Evolutionary conservation across 2,113 vertebrate species (phyloP).

Genomic region (Dromaius novaehollandiae): DNA sequence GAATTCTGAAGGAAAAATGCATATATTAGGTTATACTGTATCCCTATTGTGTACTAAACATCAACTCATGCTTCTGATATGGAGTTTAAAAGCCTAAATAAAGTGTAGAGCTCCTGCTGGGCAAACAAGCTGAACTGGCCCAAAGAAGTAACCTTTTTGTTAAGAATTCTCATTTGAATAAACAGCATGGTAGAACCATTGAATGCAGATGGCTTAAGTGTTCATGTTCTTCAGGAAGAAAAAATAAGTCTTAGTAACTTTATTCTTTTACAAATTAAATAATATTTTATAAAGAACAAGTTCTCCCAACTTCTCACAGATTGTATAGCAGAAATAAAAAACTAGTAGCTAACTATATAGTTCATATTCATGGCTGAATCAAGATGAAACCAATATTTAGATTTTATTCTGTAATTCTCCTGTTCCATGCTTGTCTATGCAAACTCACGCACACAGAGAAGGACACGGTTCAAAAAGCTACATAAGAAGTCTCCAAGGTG

Average conservation of each 20-base stretch:
- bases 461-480: neutral
- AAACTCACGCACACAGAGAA: neutral
- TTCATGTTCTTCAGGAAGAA: neutral
- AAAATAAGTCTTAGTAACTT: constrained; percentile 18
- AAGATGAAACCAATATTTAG: neutral
- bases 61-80: constrained; percentile 67
- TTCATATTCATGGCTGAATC: neutral
- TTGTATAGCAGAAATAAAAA: neutral
- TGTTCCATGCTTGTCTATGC: neutral
- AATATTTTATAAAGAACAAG: neutral
- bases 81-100: constrained; percentile 73
- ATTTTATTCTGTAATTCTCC: neutral
- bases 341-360: neutral
- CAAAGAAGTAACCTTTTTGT: constrained; percentile 76
- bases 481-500: neutral
- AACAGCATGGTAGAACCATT: constrained; percentile 71
- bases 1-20: constrained; percentile 73
- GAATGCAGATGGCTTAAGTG: constrained; percentile 73
- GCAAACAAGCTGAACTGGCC: constrained; percentile 62
- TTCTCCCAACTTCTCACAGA: neutral
- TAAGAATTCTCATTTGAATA: constrained; percentile 74
- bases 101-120: constrained; percentile 69
- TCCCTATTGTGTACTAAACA: constrained; percentile 72
- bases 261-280: constrained; percentile 21
- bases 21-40: constrained; percentile 80